Percentiles rank a stretch among this genome's conserved stretches.
Conservation (phyloP, 2,797 vertebrate species). For the Danio tinwini region DNA sequence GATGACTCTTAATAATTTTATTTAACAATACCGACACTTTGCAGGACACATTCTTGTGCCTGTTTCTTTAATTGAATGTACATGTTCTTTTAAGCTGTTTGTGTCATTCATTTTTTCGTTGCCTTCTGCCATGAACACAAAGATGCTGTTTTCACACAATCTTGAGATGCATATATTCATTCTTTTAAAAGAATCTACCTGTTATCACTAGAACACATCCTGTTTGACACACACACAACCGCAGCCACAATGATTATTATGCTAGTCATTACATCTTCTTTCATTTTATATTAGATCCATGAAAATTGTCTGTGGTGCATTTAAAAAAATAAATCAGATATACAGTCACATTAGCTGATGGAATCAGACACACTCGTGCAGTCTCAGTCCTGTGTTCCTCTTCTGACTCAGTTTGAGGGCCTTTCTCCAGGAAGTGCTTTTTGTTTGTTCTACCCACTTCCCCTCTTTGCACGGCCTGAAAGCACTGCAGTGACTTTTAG, state of each 20-base stretch:
- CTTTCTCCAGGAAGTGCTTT: slow-evolving; percentile 57
- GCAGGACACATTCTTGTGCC: too few relatives aligned
- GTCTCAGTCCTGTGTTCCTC: slow-evolving; percentile 44
- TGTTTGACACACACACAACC: background rate
- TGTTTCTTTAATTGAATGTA: too few relatives aligned
- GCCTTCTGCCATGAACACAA: background rate
- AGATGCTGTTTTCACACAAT: background rate
- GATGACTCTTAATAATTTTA: background rate
- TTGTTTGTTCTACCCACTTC: slow-evolving; percentile 51
- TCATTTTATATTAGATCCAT: background rate
- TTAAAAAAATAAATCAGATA: background rate
- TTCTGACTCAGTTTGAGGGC: background rate
- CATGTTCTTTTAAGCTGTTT: background rate
- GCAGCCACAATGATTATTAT: background rate
- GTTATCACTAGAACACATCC: background rate
- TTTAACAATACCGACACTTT: background rate
- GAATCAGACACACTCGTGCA: background rate
- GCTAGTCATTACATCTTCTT: background rate
- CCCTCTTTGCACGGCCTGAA: slow-evolving; percentile 44
- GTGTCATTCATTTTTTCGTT: background rate
- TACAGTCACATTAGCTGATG: too few relatives aligned
- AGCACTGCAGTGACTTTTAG: background rate
- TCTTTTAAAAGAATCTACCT: background rate
- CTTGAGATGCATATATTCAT: background rate
- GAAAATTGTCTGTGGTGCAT: background rate